Conservation (phyloP, 1,140 invertebrate genomes). For the Papilio glaucus region DNA sequence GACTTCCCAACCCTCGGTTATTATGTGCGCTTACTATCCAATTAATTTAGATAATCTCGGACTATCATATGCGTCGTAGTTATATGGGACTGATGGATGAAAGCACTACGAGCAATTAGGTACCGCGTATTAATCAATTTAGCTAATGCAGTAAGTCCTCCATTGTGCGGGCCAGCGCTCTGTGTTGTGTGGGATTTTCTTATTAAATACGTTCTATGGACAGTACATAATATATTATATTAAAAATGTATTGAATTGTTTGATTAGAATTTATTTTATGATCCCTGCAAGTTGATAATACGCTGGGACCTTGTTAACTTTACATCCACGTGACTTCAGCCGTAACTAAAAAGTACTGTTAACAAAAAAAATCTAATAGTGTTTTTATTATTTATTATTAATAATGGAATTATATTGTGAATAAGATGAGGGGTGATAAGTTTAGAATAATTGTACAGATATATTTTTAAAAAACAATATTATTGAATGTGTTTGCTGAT, state of each 20-base stretch:
- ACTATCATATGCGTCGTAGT: background rate
- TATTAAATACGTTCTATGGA: background rate
- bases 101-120: slow-evolving; percentile 23
- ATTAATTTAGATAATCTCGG: slow-evolving; percentile 20
- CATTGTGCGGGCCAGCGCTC: slow-evolving; percentile 5
- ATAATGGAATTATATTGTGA: no score
- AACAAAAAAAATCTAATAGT: no score
- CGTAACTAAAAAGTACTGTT: no score
- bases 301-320: no score
- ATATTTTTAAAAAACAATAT: no score
- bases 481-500: no score
- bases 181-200: background rate
- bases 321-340: no score
- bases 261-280: no score
- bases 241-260: background rate
- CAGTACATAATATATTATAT: background rate
- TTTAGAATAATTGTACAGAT: no score
- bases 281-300: no score
- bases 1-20: background rate
- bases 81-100: slow-evolving; percentile 10
- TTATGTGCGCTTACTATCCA: background rate
- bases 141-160: slow-evolving; percentile 28
- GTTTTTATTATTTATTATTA: no score
- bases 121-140: slow-evolving; percentile 26
- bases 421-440: no score